Evolutionary conservation across 2,888 invertebrate species (phyloP).

Genomic region (Pseudococcus jackbeardsleyi): DNA sequence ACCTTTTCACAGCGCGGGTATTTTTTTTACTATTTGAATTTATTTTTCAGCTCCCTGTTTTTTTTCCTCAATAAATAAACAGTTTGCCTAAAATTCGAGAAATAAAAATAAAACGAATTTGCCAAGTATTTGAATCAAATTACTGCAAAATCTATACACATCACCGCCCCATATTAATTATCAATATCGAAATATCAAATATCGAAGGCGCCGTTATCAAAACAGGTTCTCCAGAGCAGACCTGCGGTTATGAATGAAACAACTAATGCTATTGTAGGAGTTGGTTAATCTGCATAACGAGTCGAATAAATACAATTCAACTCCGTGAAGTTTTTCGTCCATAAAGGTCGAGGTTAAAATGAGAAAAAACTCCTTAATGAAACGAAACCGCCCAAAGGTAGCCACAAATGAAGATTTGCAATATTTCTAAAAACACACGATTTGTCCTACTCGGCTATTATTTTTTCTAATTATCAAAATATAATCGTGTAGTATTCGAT

Average conservation of each 20-base stretch:
- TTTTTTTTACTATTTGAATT: not conserved
- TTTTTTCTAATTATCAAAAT: conserved; percentile 34
- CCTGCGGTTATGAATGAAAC: conserved; percentile 48
- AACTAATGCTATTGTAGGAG: conserved; percentile 31
- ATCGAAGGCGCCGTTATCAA: conserved; percentile 26
- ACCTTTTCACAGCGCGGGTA: not conserved
- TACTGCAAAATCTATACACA: not conserved
- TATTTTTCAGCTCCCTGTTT: not conserved
- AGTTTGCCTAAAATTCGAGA: no score
- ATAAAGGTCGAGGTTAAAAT: conserved; percentile 42
- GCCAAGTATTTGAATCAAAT: not conserved
- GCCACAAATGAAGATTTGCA: not conserved
- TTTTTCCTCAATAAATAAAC: not conserved
- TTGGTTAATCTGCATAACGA: conserved; percentile 53
- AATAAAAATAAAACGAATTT: not conserved
- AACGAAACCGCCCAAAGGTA: conserved; percentile 9
- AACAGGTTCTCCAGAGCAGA: conserved; percentile 21
- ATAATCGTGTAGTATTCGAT: not conserved
- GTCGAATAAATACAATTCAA: conserved; percentile 31
- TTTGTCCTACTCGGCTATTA: not conserved
- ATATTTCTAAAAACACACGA: conserved; percentile 35
- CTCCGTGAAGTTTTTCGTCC: conserved; percentile 35
- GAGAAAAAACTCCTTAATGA: not conserved
- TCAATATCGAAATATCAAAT: conserved; percentile 8
- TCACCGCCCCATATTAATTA: not conserved